Percentiles rank a stretch among this genome's conserved stretches.
Conservation (phyloP, 2,888 invertebrate species). For the Auanema sp. region DNA sequence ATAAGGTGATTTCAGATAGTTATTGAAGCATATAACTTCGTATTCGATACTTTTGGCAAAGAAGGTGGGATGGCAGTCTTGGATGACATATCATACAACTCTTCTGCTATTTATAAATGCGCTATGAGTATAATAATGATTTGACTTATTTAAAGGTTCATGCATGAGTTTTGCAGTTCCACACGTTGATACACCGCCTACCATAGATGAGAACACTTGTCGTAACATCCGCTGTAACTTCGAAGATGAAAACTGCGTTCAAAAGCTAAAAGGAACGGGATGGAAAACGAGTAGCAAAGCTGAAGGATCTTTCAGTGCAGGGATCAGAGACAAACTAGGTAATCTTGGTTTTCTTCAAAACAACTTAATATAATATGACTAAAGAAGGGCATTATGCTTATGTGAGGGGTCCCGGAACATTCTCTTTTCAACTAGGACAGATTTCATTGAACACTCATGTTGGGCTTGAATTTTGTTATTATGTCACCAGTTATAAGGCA, state of each 20-base stretch:
- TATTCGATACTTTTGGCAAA: conserved; percentile 50
- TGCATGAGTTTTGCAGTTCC: conserved; percentile 39
- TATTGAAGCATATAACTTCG: conserved; percentile 52
- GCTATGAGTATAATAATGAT: conserved; percentile 22
- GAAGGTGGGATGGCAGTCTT: conserved; percentile 54
- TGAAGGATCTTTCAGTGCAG: conserved; percentile 27
- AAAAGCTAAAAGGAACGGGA: conserved; percentile 22
- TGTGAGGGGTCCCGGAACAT: conserved; percentile 41
- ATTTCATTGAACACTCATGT: conserved; percentile 38
- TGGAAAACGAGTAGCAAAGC: conserved; percentile 26
- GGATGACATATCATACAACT: conserved; percentile 52
- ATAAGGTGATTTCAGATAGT: conserved; percentile 44
- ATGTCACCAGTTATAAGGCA: conserved; percentile 28
- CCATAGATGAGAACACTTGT: conserved; percentile 34
- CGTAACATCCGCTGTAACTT: conserved; percentile 42
- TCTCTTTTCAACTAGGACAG: conserved; percentile 27
- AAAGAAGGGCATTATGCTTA: conserved; percentile 46
- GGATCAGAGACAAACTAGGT: conserved; percentile 29
- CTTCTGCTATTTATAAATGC: conserved; percentile 41
- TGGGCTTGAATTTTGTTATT: conserved; percentile 51
- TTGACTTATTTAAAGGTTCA: neutral
- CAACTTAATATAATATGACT: neutral
- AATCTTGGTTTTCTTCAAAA: conserved; percentile 2
- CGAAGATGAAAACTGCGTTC: conserved; percentile 39
- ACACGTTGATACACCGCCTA: conserved; percentile 34